A percentile compares a stretch with the other conserved stretches of the same genome.
Evolutionary conservation across 1,140 invertebrate genomes (phyloP).

Genomic region (Carposina sasakii): DNA sequence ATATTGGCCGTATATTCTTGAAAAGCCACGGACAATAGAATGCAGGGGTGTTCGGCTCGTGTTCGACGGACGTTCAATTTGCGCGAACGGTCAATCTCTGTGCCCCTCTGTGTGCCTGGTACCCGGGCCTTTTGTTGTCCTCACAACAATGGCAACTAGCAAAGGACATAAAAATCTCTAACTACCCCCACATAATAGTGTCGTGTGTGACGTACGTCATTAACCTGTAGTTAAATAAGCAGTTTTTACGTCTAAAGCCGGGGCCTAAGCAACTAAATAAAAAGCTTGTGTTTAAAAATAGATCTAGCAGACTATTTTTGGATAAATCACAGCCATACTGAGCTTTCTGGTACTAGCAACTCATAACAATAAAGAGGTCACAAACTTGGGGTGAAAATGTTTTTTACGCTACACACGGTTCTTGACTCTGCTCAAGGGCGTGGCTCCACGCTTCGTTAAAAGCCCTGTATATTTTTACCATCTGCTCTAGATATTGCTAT

Average conservation of each 20-base stretch:
- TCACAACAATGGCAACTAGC: conserved; percentile 27
- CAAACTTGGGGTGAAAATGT: no score
- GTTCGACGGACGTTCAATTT: conserved; percentile 48
- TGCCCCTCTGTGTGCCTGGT: conserved; percentile 43
- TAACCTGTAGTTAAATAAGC: no score
- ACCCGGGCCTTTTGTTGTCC: conserved; percentile 29
- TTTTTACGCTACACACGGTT: background rate
- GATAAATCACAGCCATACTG: no score
- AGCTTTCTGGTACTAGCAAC: conserved; percentile 3
- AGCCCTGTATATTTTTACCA: no score
- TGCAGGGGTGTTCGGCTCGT: conserved; percentile 25
- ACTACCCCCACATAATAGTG: no score
- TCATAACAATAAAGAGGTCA: background rate
- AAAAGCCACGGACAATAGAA: conserved; percentile 51
- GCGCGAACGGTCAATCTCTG: conserved; percentile 59
- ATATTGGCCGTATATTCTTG: conserved; percentile 54
- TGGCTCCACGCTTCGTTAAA: no score
- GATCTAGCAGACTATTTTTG: no score
- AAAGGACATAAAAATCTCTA: conserved; percentile 32
- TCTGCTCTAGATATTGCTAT: background rate
- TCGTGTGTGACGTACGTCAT: no score
- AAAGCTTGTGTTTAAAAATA: no score
- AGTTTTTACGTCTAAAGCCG: no score
- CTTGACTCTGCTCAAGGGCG: background rate
- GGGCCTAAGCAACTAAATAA: no score